These are phyloP conservation scores for Stichodactyla helianthus DNA, from an alignment of 64 coral and sea anemone genomes.

Conservation along the genomic window DNA sequence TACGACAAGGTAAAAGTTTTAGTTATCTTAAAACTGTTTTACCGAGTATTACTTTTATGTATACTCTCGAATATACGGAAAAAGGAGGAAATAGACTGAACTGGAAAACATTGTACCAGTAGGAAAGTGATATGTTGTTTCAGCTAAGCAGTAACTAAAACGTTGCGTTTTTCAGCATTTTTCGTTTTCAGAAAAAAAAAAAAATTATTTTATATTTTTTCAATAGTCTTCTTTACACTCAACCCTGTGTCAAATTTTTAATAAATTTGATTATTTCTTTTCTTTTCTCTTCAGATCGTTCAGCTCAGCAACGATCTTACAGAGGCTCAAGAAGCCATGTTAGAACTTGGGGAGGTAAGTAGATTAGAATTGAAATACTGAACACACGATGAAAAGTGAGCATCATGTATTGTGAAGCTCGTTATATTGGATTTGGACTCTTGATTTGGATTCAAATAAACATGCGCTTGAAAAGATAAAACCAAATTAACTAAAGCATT, in stretches of 20 bases:
- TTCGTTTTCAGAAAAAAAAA: too few species aligned
- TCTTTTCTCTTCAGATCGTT: conserved; percentile 28
- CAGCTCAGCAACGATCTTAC: conserved; percentile 49
- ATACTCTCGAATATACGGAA: neutral
- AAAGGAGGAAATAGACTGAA: neutral
- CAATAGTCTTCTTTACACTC: neutral
- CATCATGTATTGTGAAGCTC: too few species aligned
- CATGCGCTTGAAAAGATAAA: too few species aligned
- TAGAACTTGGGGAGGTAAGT: conserved; percentile 69
- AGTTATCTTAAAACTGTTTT: neutral
- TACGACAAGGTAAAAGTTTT: neutral
- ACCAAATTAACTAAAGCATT: too few species aligned
- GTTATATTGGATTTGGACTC: too few species aligned
- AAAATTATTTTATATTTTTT: too few species aligned
- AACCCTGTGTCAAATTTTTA: neutral
- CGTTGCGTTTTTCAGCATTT: too few species aligned
- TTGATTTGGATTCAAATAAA: too few species aligned
- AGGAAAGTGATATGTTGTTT: too few species aligned
- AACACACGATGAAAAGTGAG: too few species aligned
- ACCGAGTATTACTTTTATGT: neutral
- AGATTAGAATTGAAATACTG: neutral
- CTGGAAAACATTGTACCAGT: too few species aligned
- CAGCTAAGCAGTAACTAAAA: too few species aligned
- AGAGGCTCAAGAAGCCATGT: conserved; percentile 53
- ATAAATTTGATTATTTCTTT: neutral